These are phyloP conservation scores for Ericerus pela DNA, from an alignment of 1,140 invertebrate genomes.

Conservation along the genomic window DNA sequence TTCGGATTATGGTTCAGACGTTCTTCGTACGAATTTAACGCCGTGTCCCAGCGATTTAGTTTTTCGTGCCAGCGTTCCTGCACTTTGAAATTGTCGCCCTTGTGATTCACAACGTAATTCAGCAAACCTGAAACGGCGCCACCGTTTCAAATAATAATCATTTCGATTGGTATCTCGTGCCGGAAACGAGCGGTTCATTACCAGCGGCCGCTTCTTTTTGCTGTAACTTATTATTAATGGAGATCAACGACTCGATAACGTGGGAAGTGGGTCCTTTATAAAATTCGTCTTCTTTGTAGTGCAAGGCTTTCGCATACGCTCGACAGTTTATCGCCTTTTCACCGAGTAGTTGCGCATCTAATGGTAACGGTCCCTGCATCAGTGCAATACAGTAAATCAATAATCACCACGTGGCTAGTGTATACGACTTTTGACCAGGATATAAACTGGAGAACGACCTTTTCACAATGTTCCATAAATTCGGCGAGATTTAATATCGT, in stretches of 20 bases:
- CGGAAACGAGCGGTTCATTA: constrained; percentile 20
- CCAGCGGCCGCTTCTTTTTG: constrained; percentile 94
- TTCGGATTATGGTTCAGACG: constrained; percentile 38
- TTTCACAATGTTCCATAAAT: constrained; percentile 99
- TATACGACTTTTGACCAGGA: too few relatives aligned
- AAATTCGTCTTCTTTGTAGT: constrained; percentile 98
- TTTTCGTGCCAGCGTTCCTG: constrained; percentile 98
- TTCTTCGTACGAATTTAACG: constrained; percentile 68
- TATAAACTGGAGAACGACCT: too few relatives aligned
- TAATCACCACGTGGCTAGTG: too few relatives aligned
- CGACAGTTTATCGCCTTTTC: constrained; percentile 57
- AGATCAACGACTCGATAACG: constrained; percentile 84
- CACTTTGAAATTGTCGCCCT: constrained; percentile 54
- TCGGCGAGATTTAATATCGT: constrained; percentile 94
- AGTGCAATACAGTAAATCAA: constrained; percentile 29
- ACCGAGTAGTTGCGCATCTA: constrained; percentile 67
- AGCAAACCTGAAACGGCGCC: constrained; percentile 42
- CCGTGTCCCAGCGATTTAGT: constrained; percentile 95
- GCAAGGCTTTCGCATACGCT: constrained; percentile 86
- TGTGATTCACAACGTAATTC: constrained; percentile 75
- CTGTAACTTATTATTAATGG: constrained; percentile 97
- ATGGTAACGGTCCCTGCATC: constrained; percentile 63
- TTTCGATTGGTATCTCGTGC: not conserved
- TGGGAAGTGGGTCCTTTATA: constrained; percentile 51
- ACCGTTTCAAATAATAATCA: not conserved